Base-by-base conservation (phyloP, 1,140 invertebrate genomes). In the Sipha flava region DNA sequence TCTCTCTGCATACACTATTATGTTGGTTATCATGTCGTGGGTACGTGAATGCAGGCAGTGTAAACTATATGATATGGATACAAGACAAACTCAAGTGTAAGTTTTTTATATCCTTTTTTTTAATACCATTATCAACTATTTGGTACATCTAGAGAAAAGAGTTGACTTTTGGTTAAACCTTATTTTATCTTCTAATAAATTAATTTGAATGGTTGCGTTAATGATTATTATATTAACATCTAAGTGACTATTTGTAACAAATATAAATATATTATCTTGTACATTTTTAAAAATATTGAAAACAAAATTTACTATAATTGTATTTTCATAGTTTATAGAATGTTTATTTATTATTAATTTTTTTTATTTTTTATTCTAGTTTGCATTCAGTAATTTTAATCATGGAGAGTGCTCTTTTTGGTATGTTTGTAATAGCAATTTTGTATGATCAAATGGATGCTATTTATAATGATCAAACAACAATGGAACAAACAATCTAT, bases 371-470 rank as follows among this genome's bases (percentile, higher is more conserved):
- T 81, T 80, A n/a, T n/a, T n/a, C n/a, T 85, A 95, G 93, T 83
- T 89, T 97, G 82, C 94, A 96, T 85, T 93, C 92, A 81, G 91
- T 96, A 40, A 90, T 95, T 82, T 86, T 97, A 79, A 87, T 94
- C 79, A 87, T 96, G 85, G 95, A 96, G 86, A 92, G 91, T 81
- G 87, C 91, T 5, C 85, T 97, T 21, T 97, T 97, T 87, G 95
- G 94, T 26, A 89, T 96, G 83, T 97, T 97, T 87, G 94, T 96
- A 2, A 86, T 94, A 64, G 94, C 93, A 57, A 96, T 97, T 81
- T 90, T 95, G 82, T 91, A 94, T 84, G 95, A 96, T 88, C 95
- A 97, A 87, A 89, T 96, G 81, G 90, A 92, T 85, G 93, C 94
- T 18, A 94, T 96, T 81, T 87, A 94, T 57, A 90, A 89, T 79